A percentile compares a stretch with the other conserved stretches of the same genome.
phyloP scores from a whole-genome alignment of 1,140 invertebrate genomes.

The Colletes gigas region DNA sequence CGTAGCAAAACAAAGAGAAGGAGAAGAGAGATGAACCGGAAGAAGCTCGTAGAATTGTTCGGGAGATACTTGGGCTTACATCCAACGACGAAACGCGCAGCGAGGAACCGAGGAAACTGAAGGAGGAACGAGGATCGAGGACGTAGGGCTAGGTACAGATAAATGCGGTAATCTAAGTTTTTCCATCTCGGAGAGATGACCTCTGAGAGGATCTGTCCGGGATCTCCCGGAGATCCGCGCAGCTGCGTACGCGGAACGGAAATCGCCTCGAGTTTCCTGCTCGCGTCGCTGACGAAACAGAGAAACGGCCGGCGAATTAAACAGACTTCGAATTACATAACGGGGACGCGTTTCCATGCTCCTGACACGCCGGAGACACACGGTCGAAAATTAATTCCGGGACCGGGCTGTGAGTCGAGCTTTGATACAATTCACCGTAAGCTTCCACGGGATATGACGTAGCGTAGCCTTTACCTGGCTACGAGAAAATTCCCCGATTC shows the following conservation, averaged over 20 bases:
- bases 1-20: not conserved
- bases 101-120: not conserved
- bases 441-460: not conserved
- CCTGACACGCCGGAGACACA: not conserved
- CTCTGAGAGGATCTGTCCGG: not conserved
- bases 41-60: conserved; percentile 50
- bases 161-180: conserved; percentile 72
- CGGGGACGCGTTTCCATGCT: conserved; percentile 18
- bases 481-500: not conserved
- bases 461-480: no score
- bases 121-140: not conserved
- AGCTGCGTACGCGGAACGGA: conserved; percentile 2
- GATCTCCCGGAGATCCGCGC: not conserved
- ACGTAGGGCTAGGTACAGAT: conserved; percentile 50
- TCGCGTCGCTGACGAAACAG: not conserved
- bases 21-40: conserved; percentile 13
- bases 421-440: not conserved
- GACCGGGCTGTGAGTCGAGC: not conserved
- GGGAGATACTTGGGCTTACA: conserved; percentile 27
- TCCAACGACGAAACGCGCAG: conserved; percentile 35
- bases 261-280: not conserved
- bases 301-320: conserved; percentile 29
- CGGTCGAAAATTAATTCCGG: conserved; percentile 35
- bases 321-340: conserved; percentile 27
- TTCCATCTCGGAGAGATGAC: conserved; percentile 59